Evolutionary conservation across 1,140 invertebrate genomes (phyloP), one percentile per base, ranked within the genome.

Genomic region (Cecropterus lyciades): DNA sequence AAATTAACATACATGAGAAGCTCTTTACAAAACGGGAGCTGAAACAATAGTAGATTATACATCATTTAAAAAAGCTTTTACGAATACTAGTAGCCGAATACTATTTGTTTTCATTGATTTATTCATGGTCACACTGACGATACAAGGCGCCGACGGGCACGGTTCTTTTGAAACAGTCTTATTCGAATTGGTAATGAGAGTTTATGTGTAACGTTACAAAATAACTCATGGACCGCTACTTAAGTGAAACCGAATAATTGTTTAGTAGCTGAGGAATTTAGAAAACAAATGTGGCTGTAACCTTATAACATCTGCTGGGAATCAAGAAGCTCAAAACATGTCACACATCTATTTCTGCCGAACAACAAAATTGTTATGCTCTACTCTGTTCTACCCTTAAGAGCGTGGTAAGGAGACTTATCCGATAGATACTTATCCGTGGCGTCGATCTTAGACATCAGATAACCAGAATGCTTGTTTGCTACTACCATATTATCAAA

Each of bases 91-190:
- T 87, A 86, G 87, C 82, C 82, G 75, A 85, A 89, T 88, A 85
- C 72, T 91, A 91, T 89, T 91, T 89, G 89, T 91, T 91, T 91
- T 91, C 89, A 91, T 91, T 89, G 85, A 91, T 91, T 89, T 91
- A 89, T 91, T 89, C 87, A 91, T 89, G 89, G 88, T 87, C 85
- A 76, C 59, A 76, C 65, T 72, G 69, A 69, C 74, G 82, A 85
- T 84, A 87, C 70, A 88, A 87, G 85, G 81, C 78, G 85, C 89
- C 89, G 87, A 79, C 85, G 77, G 75, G 72, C 77, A 83, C 80
- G 77, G 65, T 75, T 62, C 78, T 82, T 87, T 90, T 82, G 84
- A 84, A 88, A 90, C 63, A 80, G 64, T 67, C n/a, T n/a, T 72
- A 68, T 85, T 80, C 75, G 87, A 87, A 88, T 86, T 89, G 71